Evolutionary conservation across 2,888 invertebrate genomes (phyloP).

Genomic region (Iselma pallidipennis): DNA sequence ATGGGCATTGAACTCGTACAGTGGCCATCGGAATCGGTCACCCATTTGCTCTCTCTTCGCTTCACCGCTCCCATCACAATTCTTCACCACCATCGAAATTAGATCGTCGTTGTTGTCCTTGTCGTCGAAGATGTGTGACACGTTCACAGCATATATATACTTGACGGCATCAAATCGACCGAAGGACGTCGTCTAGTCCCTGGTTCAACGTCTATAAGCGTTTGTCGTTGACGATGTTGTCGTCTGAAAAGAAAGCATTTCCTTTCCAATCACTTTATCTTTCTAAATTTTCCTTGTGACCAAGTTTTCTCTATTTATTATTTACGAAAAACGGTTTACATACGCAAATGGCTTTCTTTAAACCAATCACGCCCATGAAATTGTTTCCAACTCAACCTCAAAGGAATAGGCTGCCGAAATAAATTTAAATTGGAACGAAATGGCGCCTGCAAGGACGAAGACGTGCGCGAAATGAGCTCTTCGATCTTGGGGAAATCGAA

Average conservation of each 20-base stretch:
- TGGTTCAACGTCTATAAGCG: not conserved
- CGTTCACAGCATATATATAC: slow-evolving; percentile 9
- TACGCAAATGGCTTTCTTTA: slow-evolving; percentile 27
- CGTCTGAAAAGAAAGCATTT: not conserved
- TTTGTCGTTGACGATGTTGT: not conserved
- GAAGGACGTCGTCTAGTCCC: not conserved
- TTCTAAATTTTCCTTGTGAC: not conserved
- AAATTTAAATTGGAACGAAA: slow-evolving; percentile 26
- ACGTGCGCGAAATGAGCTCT: not conserved
- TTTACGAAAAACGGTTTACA: slow-evolving; percentile 23
- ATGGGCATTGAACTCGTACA: slow-evolving; percentile 31
- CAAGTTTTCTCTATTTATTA: slow-evolving; percentile 16
- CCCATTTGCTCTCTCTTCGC: slow-evolving; percentile 25
- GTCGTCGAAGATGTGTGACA: not conserved
- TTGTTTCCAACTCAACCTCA: slow-evolving; percentile 23
- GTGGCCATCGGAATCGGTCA: slow-evolving; percentile 30
- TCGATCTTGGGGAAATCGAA: not conserved
- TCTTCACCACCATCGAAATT: not conserved
- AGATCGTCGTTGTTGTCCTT: not conserved
- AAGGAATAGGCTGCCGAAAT: slow-evolving; percentile 21
- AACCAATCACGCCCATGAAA: slow-evolving; percentile 25
- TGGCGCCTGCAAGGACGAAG: slow-evolving; percentile 4
- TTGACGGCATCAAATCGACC: slow-evolving; percentile 11
- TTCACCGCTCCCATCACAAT: slow-evolving; percentile 20
- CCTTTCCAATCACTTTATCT: slow-evolving; percentile 6